These are phyloP conservation scores for Himalopsyche tibetana DNA, from an alignment of 2,888 invertebrate genomes.

Conservation along the genomic window DNA sequence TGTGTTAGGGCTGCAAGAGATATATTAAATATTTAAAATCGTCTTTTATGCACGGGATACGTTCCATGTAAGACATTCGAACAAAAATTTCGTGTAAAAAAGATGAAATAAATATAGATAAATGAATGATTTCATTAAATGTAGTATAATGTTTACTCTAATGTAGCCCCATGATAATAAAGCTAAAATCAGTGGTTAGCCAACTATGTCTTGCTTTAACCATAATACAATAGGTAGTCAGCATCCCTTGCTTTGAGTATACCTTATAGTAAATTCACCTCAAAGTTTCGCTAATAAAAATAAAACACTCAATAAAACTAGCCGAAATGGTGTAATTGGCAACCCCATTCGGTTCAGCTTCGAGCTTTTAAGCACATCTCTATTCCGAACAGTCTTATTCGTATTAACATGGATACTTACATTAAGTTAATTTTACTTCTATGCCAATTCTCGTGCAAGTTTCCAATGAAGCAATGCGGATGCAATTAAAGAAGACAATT, in stretches of 20 bases:
- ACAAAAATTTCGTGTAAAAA: too few species aligned
- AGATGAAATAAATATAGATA: too few species aligned
- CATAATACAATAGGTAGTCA: background rate
- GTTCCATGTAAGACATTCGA: too few species aligned
- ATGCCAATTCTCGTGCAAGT: constrained; percentile 39
- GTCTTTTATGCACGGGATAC: too few species aligned
- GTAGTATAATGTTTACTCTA: background rate
- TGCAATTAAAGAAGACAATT: constrained; percentile 56
- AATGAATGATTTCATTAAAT: too few species aligned
- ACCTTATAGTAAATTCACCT: constrained; percentile 18
- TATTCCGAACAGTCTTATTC: constrained; percentile 1
- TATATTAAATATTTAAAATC: too few species aligned
- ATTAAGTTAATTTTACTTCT: constrained; percentile 22
- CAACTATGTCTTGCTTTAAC: background rate
- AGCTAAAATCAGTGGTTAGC: background rate
- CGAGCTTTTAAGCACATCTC: constrained; percentile 37
- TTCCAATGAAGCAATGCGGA: constrained; percentile 51
- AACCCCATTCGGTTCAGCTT: constrained; percentile 21
- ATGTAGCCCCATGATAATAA: background rate
- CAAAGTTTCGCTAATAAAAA: constrained; percentile 36
- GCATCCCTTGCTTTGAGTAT: background rate
- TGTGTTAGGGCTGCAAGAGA: too few species aligned
- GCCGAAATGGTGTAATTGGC: constrained; percentile 18
- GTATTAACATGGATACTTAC: constrained; percentile 23
- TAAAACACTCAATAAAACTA: constrained; percentile 43